phyloP scores from a whole-genome alignment of 1,140 invertebrate species.

The Lasioglossum albipes region DNA sequence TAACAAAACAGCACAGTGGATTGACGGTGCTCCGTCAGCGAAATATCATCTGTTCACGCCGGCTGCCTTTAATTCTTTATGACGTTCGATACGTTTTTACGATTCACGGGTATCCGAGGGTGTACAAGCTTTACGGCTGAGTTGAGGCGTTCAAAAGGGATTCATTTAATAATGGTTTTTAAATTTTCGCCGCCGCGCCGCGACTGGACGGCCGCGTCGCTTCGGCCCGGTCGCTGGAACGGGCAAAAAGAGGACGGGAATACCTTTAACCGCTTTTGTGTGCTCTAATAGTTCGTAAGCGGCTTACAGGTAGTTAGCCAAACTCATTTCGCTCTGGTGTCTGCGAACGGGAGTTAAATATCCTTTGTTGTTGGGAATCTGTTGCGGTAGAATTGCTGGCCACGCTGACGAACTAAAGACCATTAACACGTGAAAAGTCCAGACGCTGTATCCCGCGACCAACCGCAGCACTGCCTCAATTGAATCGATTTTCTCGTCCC shows the following conservation, averaged over 20 bases:
- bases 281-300: constrained; percentile 59
- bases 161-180: constrained; percentile 38
- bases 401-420: constrained; percentile 27
- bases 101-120: neutral
- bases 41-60: constrained; percentile 20
- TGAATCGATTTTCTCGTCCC: constrained; percentile 9
- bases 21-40: neutral
- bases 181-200: constrained; percentile 26
- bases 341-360: constrained; percentile 51
- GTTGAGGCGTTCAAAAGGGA: neutral
- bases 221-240: neutral
- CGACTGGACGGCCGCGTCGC: no score
- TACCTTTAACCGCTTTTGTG: constrained; percentile 37
- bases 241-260: constrained; percentile 17
- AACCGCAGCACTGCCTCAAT: constrained; percentile 2
- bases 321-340: constrained; percentile 49
- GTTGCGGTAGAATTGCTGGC: constrained; percentile 37
- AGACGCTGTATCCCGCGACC: neutral
- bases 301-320: constrained; percentile 57
- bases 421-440: constrained; percentile 43
- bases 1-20: neutral
- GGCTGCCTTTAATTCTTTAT: constrained; percentile 25
- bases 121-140: constrained; percentile 1
- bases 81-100: constrained; percentile 39
- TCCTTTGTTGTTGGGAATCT: constrained; percentile 45